phyloP scores from a whole-genome alignment of 2,797 vertebrate genomes.

The Sebastes hubbsi region DNA sequence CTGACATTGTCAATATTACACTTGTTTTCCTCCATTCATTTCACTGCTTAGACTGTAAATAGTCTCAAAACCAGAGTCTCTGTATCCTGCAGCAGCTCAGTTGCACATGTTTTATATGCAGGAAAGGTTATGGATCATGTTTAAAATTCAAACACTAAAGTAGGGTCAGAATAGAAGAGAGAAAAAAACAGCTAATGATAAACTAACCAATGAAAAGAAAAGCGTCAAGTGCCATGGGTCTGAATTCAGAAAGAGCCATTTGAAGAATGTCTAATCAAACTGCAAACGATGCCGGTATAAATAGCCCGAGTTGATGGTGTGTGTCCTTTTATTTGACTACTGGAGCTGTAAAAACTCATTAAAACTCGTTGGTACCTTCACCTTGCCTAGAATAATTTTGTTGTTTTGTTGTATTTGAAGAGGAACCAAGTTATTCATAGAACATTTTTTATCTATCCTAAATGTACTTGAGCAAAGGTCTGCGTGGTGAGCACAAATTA shows the following conservation, averaged over 20 bases:
- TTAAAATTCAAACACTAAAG: background rate
- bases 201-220: background rate
- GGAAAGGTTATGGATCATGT: background rate
- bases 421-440: conserved; percentile 8
- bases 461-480: background rate
- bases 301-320: conserved; percentile 12
- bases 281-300: background rate
- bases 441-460: background rate
- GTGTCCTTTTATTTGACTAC: conserved; percentile 10
- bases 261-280: conserved; percentile 2
- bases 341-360: conserved; percentile 26
- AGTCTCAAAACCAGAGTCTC: background rate
- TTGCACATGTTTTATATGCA: background rate
- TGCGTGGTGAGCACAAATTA: background rate
- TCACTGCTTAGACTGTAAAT: background rate
- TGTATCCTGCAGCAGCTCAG: background rate
- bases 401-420: conserved; percentile 6
- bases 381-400: background rate
- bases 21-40: background rate
- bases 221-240: background rate
- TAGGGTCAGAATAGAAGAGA: background rate
- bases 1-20: background rate
- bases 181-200: background rate
- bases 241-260: background rate
- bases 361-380: background rate